A percentile compares a stretch with the other conserved stretches of the same genome.
Conservation (phyloP, 2,797 vertebrate genomes). For the Chrysocyon brachyurus region DNA sequence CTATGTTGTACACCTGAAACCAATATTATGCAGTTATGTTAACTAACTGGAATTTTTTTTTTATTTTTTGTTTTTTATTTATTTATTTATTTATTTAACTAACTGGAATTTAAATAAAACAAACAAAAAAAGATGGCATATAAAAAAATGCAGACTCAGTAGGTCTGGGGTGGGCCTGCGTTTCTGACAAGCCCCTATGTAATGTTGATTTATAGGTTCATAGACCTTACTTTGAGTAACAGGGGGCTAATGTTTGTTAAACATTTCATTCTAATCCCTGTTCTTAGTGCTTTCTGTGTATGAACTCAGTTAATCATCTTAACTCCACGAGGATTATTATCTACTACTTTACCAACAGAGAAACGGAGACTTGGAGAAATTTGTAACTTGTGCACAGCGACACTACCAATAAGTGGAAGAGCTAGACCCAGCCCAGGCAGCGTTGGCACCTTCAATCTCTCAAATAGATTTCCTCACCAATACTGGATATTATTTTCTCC, state of each 20-base stretch:
- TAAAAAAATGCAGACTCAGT: background rate
- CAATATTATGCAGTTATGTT: background rate
- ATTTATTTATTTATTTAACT: background rate
- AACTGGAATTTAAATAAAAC: background rate
- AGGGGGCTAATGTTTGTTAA: background rate
- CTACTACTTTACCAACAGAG: background rate
- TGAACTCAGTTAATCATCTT: constrained; percentile 12
- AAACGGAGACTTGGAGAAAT: background rate
- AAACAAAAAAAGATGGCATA: background rate
- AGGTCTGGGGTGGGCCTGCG: background rate
- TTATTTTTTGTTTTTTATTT: too few species aligned
- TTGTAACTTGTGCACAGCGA: background rate
- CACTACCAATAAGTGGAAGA: background rate
- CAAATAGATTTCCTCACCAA: background rate
- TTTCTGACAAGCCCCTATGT: background rate
- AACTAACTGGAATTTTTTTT: background rate
- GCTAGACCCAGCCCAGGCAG: background rate
- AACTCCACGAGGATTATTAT: background rate
- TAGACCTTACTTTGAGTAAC: background rate
- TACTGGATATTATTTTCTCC: background rate
- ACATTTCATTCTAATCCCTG: background rate
- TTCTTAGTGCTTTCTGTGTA: background rate
- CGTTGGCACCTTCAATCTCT: background rate
- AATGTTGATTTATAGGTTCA: background rate
- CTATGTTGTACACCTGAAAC: background rate